Percentiles rank a stretch among this genome's conserved stretches.
Evolutionary conservation across 2,888 invertebrate genomes (phyloP).

Genomic region (Andrena bucephala): DNA sequence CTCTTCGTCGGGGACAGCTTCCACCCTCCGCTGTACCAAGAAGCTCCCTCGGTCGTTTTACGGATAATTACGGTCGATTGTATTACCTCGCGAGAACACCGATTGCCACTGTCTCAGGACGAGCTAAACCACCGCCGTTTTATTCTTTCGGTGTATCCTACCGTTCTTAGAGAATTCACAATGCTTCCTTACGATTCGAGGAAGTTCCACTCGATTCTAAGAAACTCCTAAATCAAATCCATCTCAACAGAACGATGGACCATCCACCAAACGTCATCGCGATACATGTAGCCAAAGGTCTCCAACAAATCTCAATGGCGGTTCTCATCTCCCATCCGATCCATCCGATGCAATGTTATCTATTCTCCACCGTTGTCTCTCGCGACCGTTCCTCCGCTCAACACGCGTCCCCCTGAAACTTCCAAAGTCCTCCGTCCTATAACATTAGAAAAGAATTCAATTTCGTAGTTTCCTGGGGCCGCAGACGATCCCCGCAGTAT

Average conservation of each 20-base stretch:
- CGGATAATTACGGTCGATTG: constrained; percentile 59
- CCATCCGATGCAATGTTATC: neutral
- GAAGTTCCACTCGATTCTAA: no score
- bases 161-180: neutral
- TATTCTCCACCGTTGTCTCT: neutral
- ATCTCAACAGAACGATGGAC: no score
- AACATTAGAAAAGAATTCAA: constrained; percentile 29
- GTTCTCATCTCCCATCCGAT: neutral
- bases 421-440: neutral
- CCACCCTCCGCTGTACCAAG: constrained; percentile 8
- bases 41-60: constrained; percentile 36
- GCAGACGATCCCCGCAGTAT: constrained; percentile 6
- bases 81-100: constrained; percentile 37
- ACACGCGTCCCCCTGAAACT: neutral
- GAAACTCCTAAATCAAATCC: no score
- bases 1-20: constrained; percentile 46
- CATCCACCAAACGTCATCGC: no score
- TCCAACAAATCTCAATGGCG: no score
- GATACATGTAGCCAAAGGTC: no score
- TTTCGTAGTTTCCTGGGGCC: constrained; percentile 4
- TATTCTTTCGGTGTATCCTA: neutral
- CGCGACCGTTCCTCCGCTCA: neutral
- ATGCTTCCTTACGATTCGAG: no score
- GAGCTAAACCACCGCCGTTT: neutral
- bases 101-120: constrained; percentile 25